A percentile compares a stretch with the other conserved stretches of the same genome.
phyloP scores from a whole-genome alignment of 35 echinoderm and acorn worm species.

The Ophioderma brevispina region DNA sequence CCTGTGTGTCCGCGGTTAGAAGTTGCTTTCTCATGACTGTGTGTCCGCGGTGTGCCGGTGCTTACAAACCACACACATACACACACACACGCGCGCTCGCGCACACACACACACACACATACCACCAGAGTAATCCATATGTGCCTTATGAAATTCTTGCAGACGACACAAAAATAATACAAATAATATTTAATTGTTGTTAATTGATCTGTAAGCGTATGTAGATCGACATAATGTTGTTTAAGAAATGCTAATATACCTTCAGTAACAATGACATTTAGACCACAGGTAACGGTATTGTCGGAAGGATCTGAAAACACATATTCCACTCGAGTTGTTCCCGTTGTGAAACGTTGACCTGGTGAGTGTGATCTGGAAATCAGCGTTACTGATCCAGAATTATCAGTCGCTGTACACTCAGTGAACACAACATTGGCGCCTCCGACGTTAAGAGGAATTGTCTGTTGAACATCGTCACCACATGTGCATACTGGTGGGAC shows the following conservation, averaged over 20 bases:
- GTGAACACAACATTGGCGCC: neutral
- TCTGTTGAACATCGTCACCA: neutral
- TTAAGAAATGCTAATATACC: neutral
- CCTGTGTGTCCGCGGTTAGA: no score
- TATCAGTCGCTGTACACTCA: neutral
- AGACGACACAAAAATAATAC: no score
- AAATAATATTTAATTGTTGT: no score
- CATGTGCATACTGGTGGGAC: neutral
- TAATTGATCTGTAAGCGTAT: no score
- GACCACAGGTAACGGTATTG: conserved; percentile 1
- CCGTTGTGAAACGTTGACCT: neutral
- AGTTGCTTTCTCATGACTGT: no score
- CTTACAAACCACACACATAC: no score
- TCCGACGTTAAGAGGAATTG: neutral
- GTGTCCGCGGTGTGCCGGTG: no score
- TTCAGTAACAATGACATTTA: conserved; percentile 28
- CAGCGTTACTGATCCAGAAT: neutral
- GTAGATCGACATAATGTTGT: no score
- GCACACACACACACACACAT: no score
- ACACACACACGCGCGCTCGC: no score
- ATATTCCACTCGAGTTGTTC: conserved; percentile 10
- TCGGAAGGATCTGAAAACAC: conserved; percentile 8
- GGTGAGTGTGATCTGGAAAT: neutral
- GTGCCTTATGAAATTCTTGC: no score
- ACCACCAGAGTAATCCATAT: no score